Evolutionary conservation across 2,797 vertebrate genomes (phyloP).

Genomic region (Choloepus didactylus): DNA sequence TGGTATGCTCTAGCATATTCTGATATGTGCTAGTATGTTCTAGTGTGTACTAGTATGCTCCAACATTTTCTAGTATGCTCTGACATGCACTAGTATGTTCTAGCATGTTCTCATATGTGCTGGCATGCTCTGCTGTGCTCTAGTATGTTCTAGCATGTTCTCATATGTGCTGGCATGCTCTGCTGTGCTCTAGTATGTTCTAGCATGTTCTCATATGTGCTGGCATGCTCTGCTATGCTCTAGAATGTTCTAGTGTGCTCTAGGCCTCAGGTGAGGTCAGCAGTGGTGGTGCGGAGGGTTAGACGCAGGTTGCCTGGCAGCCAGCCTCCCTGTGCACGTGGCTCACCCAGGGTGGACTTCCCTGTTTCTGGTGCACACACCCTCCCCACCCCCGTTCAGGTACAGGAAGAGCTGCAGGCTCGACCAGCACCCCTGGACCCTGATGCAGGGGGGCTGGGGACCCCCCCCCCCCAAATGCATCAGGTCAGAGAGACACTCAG

Average conservation of each 20-base stretch:
- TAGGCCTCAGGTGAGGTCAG: background rate
- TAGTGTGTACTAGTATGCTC: too few species aligned
- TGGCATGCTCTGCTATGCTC: too few species aligned
- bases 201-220: too few species aligned
- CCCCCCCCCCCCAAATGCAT: background rate
- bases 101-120: too few species aligned
- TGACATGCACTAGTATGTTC: too few species aligned
- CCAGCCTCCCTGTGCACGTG: accelerated
- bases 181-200: background rate
- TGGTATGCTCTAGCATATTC: too few species aligned
- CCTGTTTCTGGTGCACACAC: accelerated
- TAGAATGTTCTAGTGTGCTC: background rate
- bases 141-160: background rate
- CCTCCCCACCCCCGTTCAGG: background rate
- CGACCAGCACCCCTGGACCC: background rate
- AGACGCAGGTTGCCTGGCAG: background rate
- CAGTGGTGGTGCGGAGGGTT: background rate
- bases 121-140: too few species aligned
- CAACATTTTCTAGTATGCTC: too few species aligned
- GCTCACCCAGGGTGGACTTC: background rate
- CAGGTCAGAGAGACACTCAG: background rate
- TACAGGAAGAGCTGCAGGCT: background rate
- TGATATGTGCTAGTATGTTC: too few species aligned
- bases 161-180: too few species aligned
- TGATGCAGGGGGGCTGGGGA: background rate